These are phyloP conservation scores for Drosophila pandora DNA, from an alignment of 1,140 invertebrate species.

Conservation along the genomic window DNA sequence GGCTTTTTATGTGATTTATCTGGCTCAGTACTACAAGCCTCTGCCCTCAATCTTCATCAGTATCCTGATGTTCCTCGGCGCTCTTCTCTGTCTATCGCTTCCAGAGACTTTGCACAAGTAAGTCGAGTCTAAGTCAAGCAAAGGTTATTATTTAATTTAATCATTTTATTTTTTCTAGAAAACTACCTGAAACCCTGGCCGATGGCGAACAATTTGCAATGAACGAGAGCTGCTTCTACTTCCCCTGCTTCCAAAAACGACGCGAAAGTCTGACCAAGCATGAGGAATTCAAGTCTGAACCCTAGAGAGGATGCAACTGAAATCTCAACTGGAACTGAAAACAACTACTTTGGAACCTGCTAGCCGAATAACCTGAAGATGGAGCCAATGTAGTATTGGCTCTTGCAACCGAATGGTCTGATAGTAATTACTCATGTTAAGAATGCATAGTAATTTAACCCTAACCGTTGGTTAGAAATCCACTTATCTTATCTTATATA, in stretches of 20 bases:
- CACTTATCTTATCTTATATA: conserved; percentile 21
- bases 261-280: conserved; percentile 37
- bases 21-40: conserved; percentile 84
- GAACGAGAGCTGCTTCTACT: conserved; percentile 83
- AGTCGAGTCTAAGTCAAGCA: conserved; percentile 23
- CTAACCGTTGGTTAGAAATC: conserved; percentile 37
- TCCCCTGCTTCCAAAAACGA: conserved; percentile 66
- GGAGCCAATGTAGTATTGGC: conserved; percentile 43
- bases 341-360: conserved; percentile 22
- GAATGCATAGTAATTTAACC: conserved; percentile 64
- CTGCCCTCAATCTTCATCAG: conserved; percentile 86
- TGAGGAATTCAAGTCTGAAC: conserved; percentile 56
- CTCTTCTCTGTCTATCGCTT: conserved; percentile 85
- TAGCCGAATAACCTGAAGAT: conserved; percentile 61
- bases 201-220: conserved; percentile 87
- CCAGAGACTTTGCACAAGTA: conserved; percentile 86
- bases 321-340: neutral
- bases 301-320: conserved; percentile 20
- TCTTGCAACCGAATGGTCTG: conserved; percentile 73
- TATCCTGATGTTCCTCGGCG: conserved; percentile 84
- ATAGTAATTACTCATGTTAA: conserved; percentile 69
- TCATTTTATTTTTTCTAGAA: conserved; percentile 33
- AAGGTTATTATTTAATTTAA: too few relatives aligned
- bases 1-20: conserved; percentile 78
- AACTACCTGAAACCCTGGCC: conserved; percentile 85